Evolutionary conservation across 2,888 invertebrate genomes (phyloP).

Genomic region (Tanytarsus gracilentus): DNA sequence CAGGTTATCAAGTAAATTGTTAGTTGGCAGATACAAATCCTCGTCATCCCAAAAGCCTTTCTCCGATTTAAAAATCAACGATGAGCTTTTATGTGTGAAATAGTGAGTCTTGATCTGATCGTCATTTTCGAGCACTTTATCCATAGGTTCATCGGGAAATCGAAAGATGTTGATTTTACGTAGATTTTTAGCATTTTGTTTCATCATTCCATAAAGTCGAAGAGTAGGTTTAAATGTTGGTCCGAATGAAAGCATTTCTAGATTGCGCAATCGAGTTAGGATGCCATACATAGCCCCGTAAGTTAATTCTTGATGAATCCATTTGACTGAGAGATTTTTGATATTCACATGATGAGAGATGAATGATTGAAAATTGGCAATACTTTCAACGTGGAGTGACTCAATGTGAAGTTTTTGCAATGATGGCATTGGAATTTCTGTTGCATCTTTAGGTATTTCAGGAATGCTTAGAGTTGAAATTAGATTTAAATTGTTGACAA

Average conservation of each 20-base stretch:
- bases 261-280: not conserved
- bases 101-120: too few relatives aligned
- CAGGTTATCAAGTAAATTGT: too few relatives aligned
- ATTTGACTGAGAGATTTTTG: not conserved
- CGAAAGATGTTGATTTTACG: too few relatives aligned
- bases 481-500: not conserved
- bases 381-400: not conserved
- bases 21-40: too few relatives aligned
- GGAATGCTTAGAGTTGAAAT: not conserved
- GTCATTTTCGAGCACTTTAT: too few relatives aligned
- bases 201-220: too few relatives aligned
- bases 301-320: not conserved
- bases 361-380: not conserved
- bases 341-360: not conserved
- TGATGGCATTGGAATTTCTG: not conserved
- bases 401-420: slow-evolving; percentile 3
- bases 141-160: too few relatives aligned
- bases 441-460: not conserved
- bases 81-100: too few relatives aligned
- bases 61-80: too few relatives aligned
- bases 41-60: too few relatives aligned
- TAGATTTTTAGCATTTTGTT: too few relatives aligned
- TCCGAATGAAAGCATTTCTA: not conserved
- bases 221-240: not conserved
- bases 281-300: not conserved